Evolutionary conservation across 2,113 vertebrate species (phyloP).

Genomic region (Hippocampus guttulatus): DNA sequence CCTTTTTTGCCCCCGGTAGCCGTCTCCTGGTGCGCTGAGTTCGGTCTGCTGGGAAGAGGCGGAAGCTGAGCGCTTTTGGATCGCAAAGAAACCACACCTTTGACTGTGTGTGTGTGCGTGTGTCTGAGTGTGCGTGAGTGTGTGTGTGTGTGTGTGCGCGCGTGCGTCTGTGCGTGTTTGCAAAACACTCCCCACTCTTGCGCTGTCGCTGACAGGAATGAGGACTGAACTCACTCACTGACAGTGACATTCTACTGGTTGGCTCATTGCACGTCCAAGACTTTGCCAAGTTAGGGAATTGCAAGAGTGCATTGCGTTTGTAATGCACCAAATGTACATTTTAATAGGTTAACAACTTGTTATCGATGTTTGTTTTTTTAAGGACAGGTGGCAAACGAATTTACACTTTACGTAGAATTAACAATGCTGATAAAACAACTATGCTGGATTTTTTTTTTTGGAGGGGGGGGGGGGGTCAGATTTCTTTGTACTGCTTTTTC

Average conservation of each 20-base stretch:
- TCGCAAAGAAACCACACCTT: slow-evolving; percentile 64
- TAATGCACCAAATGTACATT: background rate
- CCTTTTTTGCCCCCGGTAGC: slow-evolving; percentile 25
- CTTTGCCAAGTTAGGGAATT: background rate
- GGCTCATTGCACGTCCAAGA: background rate
- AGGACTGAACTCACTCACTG: background rate
- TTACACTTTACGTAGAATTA: too few relatives aligned
- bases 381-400: too few relatives aligned
- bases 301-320: background rate
- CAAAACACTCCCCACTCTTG: slow-evolving; percentile 31
- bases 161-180: slow-evolving; percentile 21
- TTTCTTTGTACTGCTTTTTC: too few relatives aligned
- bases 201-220: background rate
- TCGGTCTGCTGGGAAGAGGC: slow-evolving; percentile 47
- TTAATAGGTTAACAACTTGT: background rate
- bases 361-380: too few relatives aligned
- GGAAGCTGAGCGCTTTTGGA: slow-evolving; percentile 58
- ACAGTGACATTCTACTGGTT: background rate
- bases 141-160: slow-evolving; percentile 15
- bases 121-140: background rate
- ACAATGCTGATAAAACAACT: too few relatives aligned
- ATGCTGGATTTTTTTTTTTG: too few relatives aligned
- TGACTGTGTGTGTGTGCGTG: slow-evolving; percentile 31
- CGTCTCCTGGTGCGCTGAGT: slow-evolving; percentile 60
- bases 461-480: too few relatives aligned